Percentiles rank a stretch among this genome's conserved stretches.
Evolutionary conservation across 2,113 vertebrate species (phyloP).

Genomic region (Sceloporus tristichus): DNA sequence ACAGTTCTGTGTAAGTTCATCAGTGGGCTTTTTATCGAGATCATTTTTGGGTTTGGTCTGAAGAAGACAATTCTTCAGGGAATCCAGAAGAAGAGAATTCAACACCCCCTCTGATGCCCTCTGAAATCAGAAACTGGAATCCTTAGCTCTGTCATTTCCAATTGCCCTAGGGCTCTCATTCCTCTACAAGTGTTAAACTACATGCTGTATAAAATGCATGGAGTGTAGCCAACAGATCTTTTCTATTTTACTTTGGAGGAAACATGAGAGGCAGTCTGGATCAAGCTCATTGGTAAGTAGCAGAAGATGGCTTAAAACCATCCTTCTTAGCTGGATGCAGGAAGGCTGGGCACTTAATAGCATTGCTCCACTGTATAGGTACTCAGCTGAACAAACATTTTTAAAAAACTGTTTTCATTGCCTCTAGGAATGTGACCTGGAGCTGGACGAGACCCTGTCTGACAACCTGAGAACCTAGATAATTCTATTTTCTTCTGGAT

Average conservation of each 20-base stretch:
- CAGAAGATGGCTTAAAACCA: too few species aligned
- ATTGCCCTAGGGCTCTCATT: background rate
- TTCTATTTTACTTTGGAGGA: too few species aligned
- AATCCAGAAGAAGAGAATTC: background rate
- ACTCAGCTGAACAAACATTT: background rate
- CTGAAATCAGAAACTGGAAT: background rate
- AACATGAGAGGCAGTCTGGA: too few species aligned
- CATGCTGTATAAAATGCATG: too few species aligned
- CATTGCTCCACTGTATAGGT: background rate
- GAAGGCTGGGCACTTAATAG: background rate
- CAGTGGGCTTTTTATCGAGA: background rate
- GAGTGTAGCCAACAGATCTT: too few species aligned
- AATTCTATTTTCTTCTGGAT: background rate
- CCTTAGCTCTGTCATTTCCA: background rate
- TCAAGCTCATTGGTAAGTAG: too few species aligned
- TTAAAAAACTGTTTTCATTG: background rate
- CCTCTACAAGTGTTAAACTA: background rate
- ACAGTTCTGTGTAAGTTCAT: background rate
- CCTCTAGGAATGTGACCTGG: background rate
- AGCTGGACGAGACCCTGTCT: background rate
- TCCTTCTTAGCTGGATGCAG: background rate
- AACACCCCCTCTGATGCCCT: background rate
- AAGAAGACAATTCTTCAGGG: background rate
- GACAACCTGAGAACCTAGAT: background rate
- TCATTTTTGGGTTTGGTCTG: background rate